Conservation (phyloP, 2,113 vertebrate species). For the Urocitellus parryii region DNA sequence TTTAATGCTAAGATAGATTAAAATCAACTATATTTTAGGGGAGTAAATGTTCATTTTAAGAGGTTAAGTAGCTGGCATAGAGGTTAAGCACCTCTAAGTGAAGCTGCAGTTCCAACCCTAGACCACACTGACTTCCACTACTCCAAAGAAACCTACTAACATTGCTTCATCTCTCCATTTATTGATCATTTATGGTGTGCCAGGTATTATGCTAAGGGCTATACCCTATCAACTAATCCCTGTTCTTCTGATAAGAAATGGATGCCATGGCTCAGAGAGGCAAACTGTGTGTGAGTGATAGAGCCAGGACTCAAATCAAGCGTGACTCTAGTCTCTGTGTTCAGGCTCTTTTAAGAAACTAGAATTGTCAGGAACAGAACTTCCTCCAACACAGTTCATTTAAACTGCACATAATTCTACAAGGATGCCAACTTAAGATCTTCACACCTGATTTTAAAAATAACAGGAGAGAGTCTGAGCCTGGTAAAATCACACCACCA, state of each 20-base stretch:
- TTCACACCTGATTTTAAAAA: background rate
- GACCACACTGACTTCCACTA: background rate
- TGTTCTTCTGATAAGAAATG: background rate
- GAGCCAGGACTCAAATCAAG: background rate
- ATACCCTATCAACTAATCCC: background rate
- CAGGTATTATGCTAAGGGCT: background rate
- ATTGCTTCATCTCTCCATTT: accelerated
- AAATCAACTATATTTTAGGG: background rate
- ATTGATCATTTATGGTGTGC: background rate
- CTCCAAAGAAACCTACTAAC: background rate
- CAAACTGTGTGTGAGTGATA: background rate
- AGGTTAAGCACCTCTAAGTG: background rate
- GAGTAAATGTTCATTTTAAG: background rate
- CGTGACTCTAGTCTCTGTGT: background rate
- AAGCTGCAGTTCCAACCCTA: background rate
- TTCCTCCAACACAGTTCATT: background rate
- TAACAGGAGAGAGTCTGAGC: background rate
- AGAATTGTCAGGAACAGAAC: background rate
- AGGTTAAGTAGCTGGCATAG: background rate
- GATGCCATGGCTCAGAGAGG: background rate
- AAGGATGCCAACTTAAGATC: background rate
- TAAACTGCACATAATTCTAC: background rate
- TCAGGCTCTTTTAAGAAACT: background rate
- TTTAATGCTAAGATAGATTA: background rate
- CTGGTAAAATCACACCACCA: background rate